Evolutionary conservation across 2,113 vertebrate species (phyloP).

Genomic region (Tragelaphus strepsiceros): DNA sequence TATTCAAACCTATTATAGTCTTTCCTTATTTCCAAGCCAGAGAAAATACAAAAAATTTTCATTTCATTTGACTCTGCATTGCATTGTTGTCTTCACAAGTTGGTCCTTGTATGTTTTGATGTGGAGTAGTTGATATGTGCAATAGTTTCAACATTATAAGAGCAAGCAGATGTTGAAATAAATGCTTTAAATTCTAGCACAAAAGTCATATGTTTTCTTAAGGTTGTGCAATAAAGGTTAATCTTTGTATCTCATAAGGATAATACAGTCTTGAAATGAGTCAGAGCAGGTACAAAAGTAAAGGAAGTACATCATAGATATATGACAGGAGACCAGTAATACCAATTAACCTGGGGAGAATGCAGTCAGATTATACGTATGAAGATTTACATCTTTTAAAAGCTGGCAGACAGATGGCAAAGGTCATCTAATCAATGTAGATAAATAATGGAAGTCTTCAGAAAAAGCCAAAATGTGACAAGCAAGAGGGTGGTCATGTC

Average conservation of each 20-base stretch:
- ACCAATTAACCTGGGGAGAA: conserved; percentile 49
- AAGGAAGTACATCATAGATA: conserved; percentile 15
- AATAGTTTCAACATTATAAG: neutral
- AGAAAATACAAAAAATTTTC: neutral
- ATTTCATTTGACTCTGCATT: neutral
- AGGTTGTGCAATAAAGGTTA: neutral
- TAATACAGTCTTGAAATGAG: neutral
- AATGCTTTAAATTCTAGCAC: neutral
- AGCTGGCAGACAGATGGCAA: conserved; percentile 19
- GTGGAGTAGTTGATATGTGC: neutral
- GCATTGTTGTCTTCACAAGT: neutral
- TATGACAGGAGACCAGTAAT: conserved; percentile 39
- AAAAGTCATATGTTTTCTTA: neutral
- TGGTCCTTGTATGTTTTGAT: neutral
- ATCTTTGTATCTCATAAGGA: neutral
- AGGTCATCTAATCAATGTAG: conserved; percentile 55
- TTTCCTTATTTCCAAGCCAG: neutral
- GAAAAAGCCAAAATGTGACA: conserved; percentile 57
- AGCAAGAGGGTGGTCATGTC: conserved; percentile 17
- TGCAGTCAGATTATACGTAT: conserved; percentile 20
- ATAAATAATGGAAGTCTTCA: conserved; percentile 67
- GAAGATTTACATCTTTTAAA: conserved; percentile 40
- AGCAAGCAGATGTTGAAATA: neutral
- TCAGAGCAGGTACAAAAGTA: neutral
- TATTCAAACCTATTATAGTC: neutral